A percentile compares a stretch with the other conserved stretches of the same genome.
These are phyloP conservation scores for Macquaria australasica DNA, from an alignment of 2,113 vertebrate species.

Conservation along the genomic window DNA sequence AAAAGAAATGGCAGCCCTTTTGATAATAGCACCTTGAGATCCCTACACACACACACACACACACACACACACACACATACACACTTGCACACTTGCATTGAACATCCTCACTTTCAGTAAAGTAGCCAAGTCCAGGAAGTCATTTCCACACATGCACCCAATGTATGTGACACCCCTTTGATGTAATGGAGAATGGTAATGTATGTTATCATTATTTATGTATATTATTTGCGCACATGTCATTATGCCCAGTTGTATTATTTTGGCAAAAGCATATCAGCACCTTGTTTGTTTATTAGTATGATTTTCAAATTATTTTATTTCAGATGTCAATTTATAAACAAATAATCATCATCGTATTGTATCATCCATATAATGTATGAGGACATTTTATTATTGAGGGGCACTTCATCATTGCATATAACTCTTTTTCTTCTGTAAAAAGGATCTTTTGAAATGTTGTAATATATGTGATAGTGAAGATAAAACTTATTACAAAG, in stretches of 20 bases:
- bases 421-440: conserved; percentile 90
- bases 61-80: conserved; percentile 1
- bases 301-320: conserved; percentile 78
- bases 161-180: conserved; percentile 39
- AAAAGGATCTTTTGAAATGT: conserved; percentile 88
- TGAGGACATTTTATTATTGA: conserved; percentile 81
- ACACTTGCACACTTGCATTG: not conserved
- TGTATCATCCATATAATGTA: conserved; percentile 84
- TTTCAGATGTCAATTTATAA: conserved; percentile 84
- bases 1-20: conserved; percentile 59
- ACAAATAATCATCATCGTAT: conserved; percentile 81
- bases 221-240: conserved; percentile 80
- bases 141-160: conserved; percentile 44
- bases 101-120: conserved; percentile 45
- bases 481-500: conserved; percentile 88
- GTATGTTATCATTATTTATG: conserved; percentile 77
- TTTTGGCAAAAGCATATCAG: conserved; percentile 82
- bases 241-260: conserved; percentile 80
- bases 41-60: conserved; percentile 4
- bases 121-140: conserved; percentile 64
- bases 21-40: conserved; percentile 67
- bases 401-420: conserved; percentile 82
- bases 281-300: conserved; percentile 85
- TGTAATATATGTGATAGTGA: conserved; percentile 91
- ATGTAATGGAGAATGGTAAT: conserved; percentile 66